These are phyloP conservation scores for Eidolon helvum DNA, from an alignment of 2,113 vertebrate genomes.

Conservation along the genomic window DNA sequence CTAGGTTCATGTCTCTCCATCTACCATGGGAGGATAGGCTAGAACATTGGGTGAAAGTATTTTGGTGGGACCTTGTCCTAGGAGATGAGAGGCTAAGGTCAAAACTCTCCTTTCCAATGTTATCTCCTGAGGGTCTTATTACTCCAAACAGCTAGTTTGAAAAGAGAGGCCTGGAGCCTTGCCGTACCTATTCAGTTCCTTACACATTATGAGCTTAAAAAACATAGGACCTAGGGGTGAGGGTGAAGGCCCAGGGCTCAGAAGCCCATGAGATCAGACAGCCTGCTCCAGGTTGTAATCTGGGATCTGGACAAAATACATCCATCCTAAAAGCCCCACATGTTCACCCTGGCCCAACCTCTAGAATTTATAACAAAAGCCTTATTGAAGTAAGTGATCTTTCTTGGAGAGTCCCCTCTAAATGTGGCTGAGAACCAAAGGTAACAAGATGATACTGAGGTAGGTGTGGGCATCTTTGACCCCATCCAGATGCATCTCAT, in stretches of 20 bases:
- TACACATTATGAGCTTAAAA: background rate
- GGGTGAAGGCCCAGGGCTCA: too few relatives aligned
- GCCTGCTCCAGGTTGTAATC: background rate
- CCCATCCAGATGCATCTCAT: background rate
- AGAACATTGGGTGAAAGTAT: background rate
- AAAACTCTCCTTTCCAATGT: background rate
- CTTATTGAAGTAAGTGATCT: background rate
- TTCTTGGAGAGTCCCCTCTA: background rate
- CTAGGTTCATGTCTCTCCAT: background rate
- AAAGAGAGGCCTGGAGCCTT: background rate
- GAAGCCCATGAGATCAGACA: background rate
- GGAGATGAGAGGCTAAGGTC: background rate
- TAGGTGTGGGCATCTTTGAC: background rate
- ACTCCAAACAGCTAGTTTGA: background rate
- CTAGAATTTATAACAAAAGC: background rate
- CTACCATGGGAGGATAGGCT: too few relatives aligned
- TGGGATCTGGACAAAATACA: background rate
- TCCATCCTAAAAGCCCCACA: background rate
- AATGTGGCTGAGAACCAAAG: background rate
- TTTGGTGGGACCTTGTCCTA: background rate
- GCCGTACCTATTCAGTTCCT: background rate
- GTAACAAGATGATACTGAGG: background rate
- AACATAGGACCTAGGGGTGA: background rate
- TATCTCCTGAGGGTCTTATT: background rate
- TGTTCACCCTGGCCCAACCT: too few relatives aligned